Evolutionary conservation across 2,797 vertebrate genomes (phyloP), one percentile per base, ranked within the genome.

Genomic region (Aulostomus chinensis): DNA sequence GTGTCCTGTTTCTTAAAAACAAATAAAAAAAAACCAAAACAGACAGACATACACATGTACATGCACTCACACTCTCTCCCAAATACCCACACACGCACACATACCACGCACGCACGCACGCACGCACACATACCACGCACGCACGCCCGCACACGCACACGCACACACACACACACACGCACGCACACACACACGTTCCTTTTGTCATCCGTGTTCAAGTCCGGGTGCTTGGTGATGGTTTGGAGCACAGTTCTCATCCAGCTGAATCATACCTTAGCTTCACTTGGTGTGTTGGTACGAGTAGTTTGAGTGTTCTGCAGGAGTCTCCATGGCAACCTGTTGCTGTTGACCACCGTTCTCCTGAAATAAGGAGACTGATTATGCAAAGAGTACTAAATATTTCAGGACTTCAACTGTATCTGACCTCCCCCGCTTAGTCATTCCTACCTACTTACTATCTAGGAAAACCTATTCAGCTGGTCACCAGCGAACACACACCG

Each of bases 231-330:
- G 68, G 59, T 81, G 72, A 71, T 46, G 68, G 63, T 63, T 31
- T 45, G 56, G 77, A 85, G 73, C 79, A 62, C 68, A 32, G 39
- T 59, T 76, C 43, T 80, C 59, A 63, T 83, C 73, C 67, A 74
- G 61, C 46, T 69, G 73, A 83, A 79, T 71, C 66, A 17, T 72
- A 89, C 90, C 85, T 81, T 83, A 86, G 86, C 83, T 87, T 93
- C 89, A 96, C 91, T 97, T 96, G 89, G 85, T 92, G 93, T 95
- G 96, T 85, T 94, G 94, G 91, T 96, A 98, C 7, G 94, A 92
- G 85, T 94, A 97, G 88, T 91, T 92, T 56, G 92, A 89, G 34
- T 94, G 94, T 81, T 97, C 95, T 60, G 93, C 83, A 5, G 94
- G 79, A 1, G 88, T 81, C 58, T 96, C 95, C 85, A 94, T 90